These are phyloP conservation scores for Cryptus armator DNA, from an alignment of 2,888 invertebrate genomes.

Conservation along the genomic window DNA sequence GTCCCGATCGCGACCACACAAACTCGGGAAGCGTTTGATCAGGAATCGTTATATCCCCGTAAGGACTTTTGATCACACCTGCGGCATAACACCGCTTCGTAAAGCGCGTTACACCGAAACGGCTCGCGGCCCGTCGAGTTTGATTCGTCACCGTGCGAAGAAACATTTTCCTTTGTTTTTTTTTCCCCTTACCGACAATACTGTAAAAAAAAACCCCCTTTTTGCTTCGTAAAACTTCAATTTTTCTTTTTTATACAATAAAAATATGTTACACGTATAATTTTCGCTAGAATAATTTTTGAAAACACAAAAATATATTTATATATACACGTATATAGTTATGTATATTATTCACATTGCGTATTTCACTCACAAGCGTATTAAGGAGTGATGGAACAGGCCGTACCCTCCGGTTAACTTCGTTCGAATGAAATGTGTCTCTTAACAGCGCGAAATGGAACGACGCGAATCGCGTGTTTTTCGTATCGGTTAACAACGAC, in stretches of 20 bases:
- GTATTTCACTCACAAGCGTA: conserved; percentile 17
- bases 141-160: conserved; percentile 20
- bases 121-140: not conserved
- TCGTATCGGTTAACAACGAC: conserved; percentile 8
- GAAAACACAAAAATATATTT: conserved; percentile 36
- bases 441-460: conserved; percentile 25
- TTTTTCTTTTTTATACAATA: conserved; percentile 21
- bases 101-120: not conserved
- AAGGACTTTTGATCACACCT: conserved; percentile 85
- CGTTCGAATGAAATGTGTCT: conserved; percentile 9
- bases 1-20: conserved; percentile 87
- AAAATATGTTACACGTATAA: conserved; percentile 39
- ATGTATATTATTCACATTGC: conserved; percentile 35
- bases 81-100: conserved; percentile 59
- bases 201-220: conserved; percentile 16
- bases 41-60: conserved; percentile 87
- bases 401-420: conserved; percentile 1
- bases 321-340: conserved; percentile 43
- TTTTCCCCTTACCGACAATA: conserved; percentile 1
- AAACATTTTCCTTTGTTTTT: conserved; percentile 39
- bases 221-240: conserved; percentile 2
- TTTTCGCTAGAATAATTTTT: conserved; percentile 27
- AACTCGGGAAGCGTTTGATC: conserved; percentile 87
- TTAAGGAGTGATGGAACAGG: conserved; percentile 2
- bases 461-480: conserved; percentile 16